Evolutionary conservation across 2,888 invertebrate species (phyloP).

Genomic region (Lobophora halterata): DNA sequence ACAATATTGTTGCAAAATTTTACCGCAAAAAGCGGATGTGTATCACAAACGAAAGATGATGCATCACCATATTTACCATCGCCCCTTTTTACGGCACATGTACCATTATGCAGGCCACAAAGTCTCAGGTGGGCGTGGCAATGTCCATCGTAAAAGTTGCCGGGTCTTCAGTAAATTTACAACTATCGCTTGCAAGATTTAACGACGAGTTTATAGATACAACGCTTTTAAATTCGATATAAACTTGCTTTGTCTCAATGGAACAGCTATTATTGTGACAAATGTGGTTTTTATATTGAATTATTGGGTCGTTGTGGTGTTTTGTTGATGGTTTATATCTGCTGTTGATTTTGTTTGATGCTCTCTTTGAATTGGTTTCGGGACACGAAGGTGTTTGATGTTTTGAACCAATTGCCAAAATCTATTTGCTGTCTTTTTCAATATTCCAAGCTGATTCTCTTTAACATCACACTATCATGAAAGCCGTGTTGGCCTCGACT

Average conservation of each 20-base stretch:
- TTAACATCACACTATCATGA: too few species aligned
- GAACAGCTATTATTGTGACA: slow-evolving; percentile 52
- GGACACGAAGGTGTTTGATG: too few species aligned
- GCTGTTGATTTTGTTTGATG: slow-evolving; percentile 5
- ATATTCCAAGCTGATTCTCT: not conserved
- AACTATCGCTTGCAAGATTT: slow-evolving; percentile 74
- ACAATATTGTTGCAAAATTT: too few species aligned
- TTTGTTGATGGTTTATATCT: slow-evolving; percentile 14
- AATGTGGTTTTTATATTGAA: slow-evolving; percentile 46
- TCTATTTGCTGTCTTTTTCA: slow-evolving; percentile 8
- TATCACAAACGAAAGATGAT: slow-evolving; percentile 19
- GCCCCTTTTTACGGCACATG: slow-evolving; percentile 62
- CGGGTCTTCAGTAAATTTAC: slow-evolving; percentile 71
- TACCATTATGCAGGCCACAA: slow-evolving; percentile 60
- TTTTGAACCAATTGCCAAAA: too few species aligned
- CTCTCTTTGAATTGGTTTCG: slow-evolving; percentile 12
- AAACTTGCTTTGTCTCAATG: slow-evolving; percentile 68
- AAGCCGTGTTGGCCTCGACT: too few species aligned
- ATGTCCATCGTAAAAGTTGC: slow-evolving; percentile 70
- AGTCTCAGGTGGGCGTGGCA: slow-evolving; percentile 70
- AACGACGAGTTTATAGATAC: slow-evolving; percentile 77
- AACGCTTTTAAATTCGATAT: slow-evolving; percentile 69
- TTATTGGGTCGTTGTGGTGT: slow-evolving; percentile 44
- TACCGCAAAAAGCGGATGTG: slow-evolving; percentile 7
- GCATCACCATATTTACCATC: slow-evolving; percentile 20